A percentile compares a stretch with the other conserved stretches of the same genome.
Conservation (phyloP, 2,797 vertebrate species). For the Chaetodon trifasciatus region DNA sequence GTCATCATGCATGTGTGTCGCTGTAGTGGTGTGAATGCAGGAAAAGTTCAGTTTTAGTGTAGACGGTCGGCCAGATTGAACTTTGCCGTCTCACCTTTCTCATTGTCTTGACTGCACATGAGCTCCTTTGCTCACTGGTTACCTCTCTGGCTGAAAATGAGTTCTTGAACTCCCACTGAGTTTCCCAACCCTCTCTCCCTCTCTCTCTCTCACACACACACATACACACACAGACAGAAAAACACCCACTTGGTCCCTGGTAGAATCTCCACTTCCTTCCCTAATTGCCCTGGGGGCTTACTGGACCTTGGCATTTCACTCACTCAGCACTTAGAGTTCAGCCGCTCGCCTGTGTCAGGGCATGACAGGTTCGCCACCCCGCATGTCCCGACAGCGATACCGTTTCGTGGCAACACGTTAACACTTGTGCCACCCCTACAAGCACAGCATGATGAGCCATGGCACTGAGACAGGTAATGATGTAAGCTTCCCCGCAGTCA, state of each 20-base stretch:
- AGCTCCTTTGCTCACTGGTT: conserved; percentile 31
- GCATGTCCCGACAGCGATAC: conserved; percentile 59
- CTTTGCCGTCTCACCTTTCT: conserved; percentile 20
- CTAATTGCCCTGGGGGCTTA: conserved; percentile 58
- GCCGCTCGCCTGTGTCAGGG: conserved; percentile 57
- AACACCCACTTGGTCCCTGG: conserved; percentile 19
- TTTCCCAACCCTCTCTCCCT: conserved; percentile 11
- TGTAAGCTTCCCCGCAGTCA: conserved; percentile 50
- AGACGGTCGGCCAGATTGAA: conserved; percentile 3
- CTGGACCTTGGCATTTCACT: conserved; percentile 74
- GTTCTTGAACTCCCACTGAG: conserved; percentile 43
- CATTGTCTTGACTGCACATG: conserved; percentile 26
- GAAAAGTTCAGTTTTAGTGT: neutral
- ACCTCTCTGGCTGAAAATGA: conserved; percentile 46
- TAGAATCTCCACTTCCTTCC: conserved; percentile 58
- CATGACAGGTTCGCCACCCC: conserved; percentile 56
- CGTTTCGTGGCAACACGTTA: conserved; percentile 64
- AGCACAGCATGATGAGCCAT: conserved; percentile 57
- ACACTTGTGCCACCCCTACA: conserved; percentile 60
- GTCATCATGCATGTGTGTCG: conserved; percentile 26
- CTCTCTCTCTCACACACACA: neutral
- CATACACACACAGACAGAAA: conserved; percentile 6
- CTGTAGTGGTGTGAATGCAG: neutral
- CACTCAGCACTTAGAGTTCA: conserved; percentile 72
- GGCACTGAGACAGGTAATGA: conserved; percentile 73